Evolutionary conservation across 2,797 vertebrate species (phyloP).

Genomic region (Malurus leucopterus): DNA sequence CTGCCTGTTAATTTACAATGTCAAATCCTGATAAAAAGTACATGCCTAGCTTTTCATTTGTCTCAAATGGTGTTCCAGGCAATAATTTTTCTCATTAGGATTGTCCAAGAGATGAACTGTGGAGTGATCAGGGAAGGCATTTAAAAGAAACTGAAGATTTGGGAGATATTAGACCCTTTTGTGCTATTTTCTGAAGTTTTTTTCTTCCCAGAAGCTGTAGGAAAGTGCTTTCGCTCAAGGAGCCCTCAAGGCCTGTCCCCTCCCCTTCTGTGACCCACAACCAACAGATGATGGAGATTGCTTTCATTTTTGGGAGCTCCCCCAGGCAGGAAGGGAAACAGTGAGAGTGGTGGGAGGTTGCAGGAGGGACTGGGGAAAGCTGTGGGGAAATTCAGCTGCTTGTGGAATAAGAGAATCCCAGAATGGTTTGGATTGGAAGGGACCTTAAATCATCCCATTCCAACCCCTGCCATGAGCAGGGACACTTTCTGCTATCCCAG

Average conservation of each 20-base stretch:
- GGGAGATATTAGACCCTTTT: neutral
- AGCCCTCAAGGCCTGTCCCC: neutral
- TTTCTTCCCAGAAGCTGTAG: neutral
- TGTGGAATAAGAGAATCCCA: neutral
- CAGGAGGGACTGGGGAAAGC: neutral
- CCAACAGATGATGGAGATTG: neutral
- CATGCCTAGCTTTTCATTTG: neutral
- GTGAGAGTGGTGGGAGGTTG: neutral
- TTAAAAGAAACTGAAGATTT: neutral
- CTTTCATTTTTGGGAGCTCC: neutral
- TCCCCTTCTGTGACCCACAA: neutral
- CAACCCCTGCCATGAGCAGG: neutral
- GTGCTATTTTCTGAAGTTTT: neutral
- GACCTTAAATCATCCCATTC: neutral
- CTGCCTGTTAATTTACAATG: neutral
- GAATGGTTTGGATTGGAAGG: neutral
- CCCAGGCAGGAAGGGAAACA: neutral
- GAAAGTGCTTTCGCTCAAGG: neutral
- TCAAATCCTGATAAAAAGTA: neutral
- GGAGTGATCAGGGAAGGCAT: neutral
- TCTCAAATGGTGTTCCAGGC: neutral
- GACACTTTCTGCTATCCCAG: neutral
- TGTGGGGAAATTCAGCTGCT: fast-evolving
- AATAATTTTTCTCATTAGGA: neutral
- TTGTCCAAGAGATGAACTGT: neutral